Percentiles rank a stretch among this genome's conserved stretches.
Conservation (phyloP, 2,113 vertebrate genomes). For the Equus quagga region DNA sequence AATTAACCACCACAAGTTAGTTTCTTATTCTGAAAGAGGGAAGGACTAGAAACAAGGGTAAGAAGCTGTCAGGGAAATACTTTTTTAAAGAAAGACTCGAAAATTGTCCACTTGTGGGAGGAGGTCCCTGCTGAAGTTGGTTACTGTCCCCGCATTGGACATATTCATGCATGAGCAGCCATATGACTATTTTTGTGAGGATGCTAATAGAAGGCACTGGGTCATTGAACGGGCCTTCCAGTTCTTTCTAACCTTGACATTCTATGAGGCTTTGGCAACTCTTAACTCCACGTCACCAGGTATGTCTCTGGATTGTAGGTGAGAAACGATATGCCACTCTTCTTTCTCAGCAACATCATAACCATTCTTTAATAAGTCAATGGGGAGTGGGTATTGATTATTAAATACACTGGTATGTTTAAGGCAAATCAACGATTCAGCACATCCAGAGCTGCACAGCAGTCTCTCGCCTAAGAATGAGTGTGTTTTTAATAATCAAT, state of each 20-base stretch:
- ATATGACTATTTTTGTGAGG: not conserved
- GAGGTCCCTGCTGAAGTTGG: accelerated
- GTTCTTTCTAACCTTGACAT: not conserved
- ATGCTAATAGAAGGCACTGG: not conserved
- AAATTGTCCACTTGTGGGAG: not conserved
- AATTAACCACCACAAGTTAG: not conserved
- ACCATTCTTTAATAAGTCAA: not conserved
- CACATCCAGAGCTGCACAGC: constrained; percentile 33
- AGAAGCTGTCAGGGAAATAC: not conserved
- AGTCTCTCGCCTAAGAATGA: constrained; percentile 73
- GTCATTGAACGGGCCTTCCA: not conserved
- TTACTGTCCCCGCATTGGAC: not conserved
- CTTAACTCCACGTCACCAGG: not conserved
- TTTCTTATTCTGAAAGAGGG: not conserved
- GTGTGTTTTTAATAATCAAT: constrained; percentile 74
- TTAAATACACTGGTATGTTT: not conserved
- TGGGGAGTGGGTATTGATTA: not conserved
- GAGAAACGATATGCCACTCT: not conserved
- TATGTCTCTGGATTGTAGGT: not conserved
- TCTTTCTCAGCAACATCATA: not conserved
- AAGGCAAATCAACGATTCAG: not conserved
- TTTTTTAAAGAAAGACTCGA: not conserved
- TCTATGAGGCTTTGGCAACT: not conserved
- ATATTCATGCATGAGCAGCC: not conserved
- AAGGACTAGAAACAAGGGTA: not conserved